Evolutionary conservation across 2,888 invertebrate genomes (phyloP).

Genomic region (Eulithis prunata): DNA sequence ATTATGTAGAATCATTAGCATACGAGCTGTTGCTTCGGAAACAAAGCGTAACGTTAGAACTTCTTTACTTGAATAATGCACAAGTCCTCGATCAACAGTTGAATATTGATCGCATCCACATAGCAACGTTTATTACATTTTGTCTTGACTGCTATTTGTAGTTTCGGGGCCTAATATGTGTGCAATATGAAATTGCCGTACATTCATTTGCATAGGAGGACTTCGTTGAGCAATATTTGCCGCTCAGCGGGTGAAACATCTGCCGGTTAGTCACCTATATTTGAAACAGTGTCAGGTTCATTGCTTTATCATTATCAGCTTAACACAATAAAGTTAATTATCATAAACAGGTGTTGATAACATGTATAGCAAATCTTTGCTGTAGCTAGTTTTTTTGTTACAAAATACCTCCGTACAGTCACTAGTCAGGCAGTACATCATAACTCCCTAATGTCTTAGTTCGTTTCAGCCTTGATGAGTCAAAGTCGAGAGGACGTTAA

Average conservation of each 20-base stretch:
- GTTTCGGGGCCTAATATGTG: not conserved
- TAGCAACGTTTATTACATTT: not conserved
- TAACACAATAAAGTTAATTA: constrained; percentile 17
- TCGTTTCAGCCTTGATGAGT: constrained; percentile 44
- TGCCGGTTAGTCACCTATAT: constrained; percentile 25
- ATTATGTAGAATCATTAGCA: not conserved
- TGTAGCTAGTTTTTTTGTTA: constrained; percentile 33
- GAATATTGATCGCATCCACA: not conserved
- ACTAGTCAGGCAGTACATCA: constrained; percentile 1
- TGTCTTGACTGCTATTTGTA: not conserved
- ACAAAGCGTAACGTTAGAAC: not conserved
- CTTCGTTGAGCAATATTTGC: constrained; percentile 9
- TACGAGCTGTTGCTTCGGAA: constrained; percentile 1
- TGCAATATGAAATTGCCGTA: not conserved
- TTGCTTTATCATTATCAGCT: constrained; percentile 22
- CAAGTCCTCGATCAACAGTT: not conserved
- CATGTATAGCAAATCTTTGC: constrained; percentile 14
- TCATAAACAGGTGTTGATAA: constrained; percentile 25
- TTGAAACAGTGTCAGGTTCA: constrained; percentile 27
- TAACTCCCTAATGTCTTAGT: constrained; percentile 32
- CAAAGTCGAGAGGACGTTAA: constrained; percentile 45
- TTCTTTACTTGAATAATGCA: not conserved
- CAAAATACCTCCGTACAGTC: constrained; percentile 37
- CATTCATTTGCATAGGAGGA: constrained; percentile 1
- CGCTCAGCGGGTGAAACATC: constrained; percentile 14